These are phyloP conservation scores for Sarcophaga carnaria DNA, from an alignment of 2,888 invertebrate species.

Conservation along the genomic window DNA sequence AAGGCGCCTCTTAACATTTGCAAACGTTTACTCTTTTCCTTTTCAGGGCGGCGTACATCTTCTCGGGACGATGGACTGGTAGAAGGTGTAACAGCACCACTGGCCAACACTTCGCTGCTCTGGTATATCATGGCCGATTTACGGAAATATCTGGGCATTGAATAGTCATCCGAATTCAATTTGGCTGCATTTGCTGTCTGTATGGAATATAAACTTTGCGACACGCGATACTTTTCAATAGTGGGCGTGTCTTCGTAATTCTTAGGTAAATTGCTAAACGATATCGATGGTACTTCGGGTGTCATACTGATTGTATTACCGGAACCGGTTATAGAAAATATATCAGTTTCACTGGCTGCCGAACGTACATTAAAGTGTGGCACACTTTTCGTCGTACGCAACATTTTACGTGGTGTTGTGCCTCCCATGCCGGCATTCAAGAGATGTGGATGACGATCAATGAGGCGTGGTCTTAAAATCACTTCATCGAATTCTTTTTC, in stretches of 20 bases:
- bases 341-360: constrained; percentile 80
- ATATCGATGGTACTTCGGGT: constrained; percentile 82
- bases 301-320: constrained; percentile 81
- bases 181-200: constrained; percentile 82
- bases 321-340: constrained; percentile 80
- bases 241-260: constrained; percentile 82
- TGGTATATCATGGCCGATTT: constrained; percentile 80
- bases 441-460: constrained; percentile 78
- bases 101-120: constrained; percentile 76
- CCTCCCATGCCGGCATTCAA: constrained; percentile 55
- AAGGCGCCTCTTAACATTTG: constrained; percentile 80
- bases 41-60: constrained; percentile 76
- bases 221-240: constrained; percentile 81
- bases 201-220: constrained; percentile 81
- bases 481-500: constrained; percentile 75
- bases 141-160: constrained; percentile 86
- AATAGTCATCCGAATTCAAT: constrained; percentile 83
- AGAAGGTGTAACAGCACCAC: constrained; percentile 69
- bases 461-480: constrained; percentile 77
- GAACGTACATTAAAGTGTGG: constrained; percentile 79
- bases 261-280: constrained; percentile 81
- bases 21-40: constrained; percentile 80
- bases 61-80: constrained; percentile 72
- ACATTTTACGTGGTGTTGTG: constrained; percentile 72
- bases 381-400: constrained; percentile 80